These are phyloP conservation scores for Radopholus similis DNA, from an alignment of 1,140 invertebrate genomes.

Conservation along the genomic window DNA sequence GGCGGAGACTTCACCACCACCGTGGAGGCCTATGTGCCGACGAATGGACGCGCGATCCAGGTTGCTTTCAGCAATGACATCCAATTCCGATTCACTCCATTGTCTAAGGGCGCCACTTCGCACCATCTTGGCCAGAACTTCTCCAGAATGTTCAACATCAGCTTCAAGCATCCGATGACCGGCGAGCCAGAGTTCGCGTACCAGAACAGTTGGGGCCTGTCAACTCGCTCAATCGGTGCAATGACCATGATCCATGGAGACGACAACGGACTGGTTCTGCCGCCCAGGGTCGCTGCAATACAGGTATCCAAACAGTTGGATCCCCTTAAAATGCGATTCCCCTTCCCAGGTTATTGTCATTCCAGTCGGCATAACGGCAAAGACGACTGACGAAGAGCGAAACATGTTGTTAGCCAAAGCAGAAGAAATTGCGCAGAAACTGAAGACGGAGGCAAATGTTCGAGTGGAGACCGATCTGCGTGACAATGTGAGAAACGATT, in stretches of 20 bases:
- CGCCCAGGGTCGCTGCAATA: slow-evolving; percentile 77
- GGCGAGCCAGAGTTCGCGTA: slow-evolving; percentile 69
- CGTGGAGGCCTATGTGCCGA: slow-evolving; percentile 87
- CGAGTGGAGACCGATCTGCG: slow-evolving; percentile 76
- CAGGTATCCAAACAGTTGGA: slow-evolving; percentile 64
- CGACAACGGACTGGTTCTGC: slow-evolving; percentile 88
- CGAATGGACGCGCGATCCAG: slow-evolving; percentile 89
- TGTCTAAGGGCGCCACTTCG: slow-evolving; percentile 82
- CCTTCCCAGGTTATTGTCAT: slow-evolving; percentile 74
- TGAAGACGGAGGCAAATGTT: slow-evolving; percentile 65
- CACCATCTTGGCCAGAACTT: slow-evolving; percentile 98
- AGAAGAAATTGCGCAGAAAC: slow-evolving; percentile 61
- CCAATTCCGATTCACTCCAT: too few species aligned
- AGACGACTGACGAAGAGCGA: slow-evolving; percentile 71
- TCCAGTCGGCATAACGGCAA: slow-evolving; percentile 89
- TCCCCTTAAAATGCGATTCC: not conserved
- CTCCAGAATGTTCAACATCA: slow-evolving; percentile 97
- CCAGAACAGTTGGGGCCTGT: slow-evolving; percentile 98
- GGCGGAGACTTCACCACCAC: slow-evolving; percentile 96
- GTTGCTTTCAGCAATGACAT: too few species aligned
- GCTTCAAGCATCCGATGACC: slow-evolving; percentile 85
- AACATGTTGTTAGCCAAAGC: slow-evolving; percentile 73
- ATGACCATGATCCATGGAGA: slow-evolving; percentile 96
- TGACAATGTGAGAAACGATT: slow-evolving; percentile 73
- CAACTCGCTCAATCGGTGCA: slow-evolving; percentile 86